Evolutionary conservation across 1,140 invertebrate genomes (phyloP), one percentile per base, ranked within the genome.

Genomic region (Heliconius nattereri): DNA sequence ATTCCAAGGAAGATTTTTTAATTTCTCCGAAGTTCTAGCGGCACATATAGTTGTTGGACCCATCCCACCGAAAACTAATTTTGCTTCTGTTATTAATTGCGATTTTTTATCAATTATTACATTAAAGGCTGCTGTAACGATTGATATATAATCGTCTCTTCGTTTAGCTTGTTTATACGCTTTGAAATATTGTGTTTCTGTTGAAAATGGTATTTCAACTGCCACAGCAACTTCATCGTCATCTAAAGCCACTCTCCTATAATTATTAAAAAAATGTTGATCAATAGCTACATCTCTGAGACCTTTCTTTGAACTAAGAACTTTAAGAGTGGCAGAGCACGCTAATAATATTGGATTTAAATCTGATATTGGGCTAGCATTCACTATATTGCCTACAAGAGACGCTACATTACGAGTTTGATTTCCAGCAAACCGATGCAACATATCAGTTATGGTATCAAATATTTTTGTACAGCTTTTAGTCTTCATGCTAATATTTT

Each of bases 301-400:
- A 70, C 95, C 96, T 78, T 90, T 91, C n/a, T 87, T 82, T 54
- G 66, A 76, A 89, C 85, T 94, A 74, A 90, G 95, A 87, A 95
- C 95, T 82, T 95, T 95, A 16, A 95, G 91, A 79, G 95, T 96
- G 40, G 94, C 91, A 1, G 95, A 95, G 78, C 96, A 96, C 19
- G 98, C 98, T 95, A 98, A 96, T 80, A 99, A 96, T 81, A 99
- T 96, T 23, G 98, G 98, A 95, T 98, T 98, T 87, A 99, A 95
- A 95, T 99, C 98, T 13, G 98, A 99, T 89, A 99, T 99, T 1
- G 98, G 98, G 94, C 98, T 99, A 20, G 98, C 98, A 0, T 98
- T 99, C 94, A 99, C 97, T 73, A 99, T 98, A 92, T 99, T 99
- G 35, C 98, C 98, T 71, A 97, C 98, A 26, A 99, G 91, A 49